phyloP scores from a whole-genome alignment of 2,888 invertebrate genomes.

The Aspidiotus destructor region DNA sequence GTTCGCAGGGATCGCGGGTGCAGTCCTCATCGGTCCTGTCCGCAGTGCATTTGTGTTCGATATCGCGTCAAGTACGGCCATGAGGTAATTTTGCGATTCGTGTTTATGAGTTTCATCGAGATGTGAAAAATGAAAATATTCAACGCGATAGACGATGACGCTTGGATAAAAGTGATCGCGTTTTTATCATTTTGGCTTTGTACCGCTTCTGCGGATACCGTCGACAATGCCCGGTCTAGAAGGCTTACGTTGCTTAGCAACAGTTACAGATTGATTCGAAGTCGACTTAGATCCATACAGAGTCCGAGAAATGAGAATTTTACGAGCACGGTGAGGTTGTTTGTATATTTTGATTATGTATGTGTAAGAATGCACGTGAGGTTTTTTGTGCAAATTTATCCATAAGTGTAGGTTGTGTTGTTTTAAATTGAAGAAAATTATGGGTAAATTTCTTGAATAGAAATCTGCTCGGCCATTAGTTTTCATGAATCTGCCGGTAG shows the following conservation, averaged over 20 bases:
- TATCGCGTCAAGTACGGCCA: too few species aligned
- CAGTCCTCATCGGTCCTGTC: too few species aligned
- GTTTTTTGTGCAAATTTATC: neutral
- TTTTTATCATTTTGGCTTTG: constrained; percentile 6
- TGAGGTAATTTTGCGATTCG: too few species aligned
- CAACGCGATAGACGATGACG: neutral
- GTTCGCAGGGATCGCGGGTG: constrained; percentile 4
- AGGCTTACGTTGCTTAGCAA: constrained; percentile 23
- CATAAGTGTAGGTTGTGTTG: neutral
- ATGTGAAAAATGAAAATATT: constrained; percentile 15
- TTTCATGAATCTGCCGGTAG: too few species aligned
- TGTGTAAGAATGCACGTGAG: neutral
- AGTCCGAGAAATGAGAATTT: constrained; percentile 17
- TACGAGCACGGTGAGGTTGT: constrained; percentile 19
- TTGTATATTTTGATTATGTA: neutral
- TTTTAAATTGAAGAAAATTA: neutral
- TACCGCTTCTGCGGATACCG: constrained; percentile 12
- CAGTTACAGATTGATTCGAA: constrained; percentile 24
- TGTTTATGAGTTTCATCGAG: too few species aligned
- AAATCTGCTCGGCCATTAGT: too few species aligned
- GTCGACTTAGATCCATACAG: constrained; percentile 19
- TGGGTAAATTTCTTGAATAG: too few species aligned
- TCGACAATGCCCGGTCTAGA: neutral
- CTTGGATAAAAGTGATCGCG: constrained; percentile 9
- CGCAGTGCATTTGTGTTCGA: too few species aligned